Evolutionary conservation across 2,888 invertebrate species (phyloP).

Genomic region (Caprella mutica): DNA sequence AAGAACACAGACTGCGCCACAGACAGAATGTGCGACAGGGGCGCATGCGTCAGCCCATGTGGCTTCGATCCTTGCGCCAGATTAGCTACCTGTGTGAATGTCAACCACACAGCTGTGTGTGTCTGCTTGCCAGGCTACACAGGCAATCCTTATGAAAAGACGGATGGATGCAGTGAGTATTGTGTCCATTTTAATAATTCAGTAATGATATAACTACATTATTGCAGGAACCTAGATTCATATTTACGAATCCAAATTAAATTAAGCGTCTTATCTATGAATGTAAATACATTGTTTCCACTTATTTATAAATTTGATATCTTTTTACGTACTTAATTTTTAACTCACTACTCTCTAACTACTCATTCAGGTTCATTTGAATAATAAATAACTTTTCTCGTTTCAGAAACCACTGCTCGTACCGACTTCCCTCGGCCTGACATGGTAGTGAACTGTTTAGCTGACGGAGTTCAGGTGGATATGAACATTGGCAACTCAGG

Average conservation of each 20-base stretch:
- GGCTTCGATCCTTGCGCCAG: constrained; percentile 58
- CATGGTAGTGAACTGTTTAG: constrained; percentile 76
- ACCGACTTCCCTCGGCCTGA: constrained; percentile 76
- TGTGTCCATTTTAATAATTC: too few species aligned
- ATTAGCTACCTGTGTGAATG: constrained; percentile 64
- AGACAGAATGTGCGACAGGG: constrained; percentile 62
- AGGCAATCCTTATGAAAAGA: constrained; percentile 61
- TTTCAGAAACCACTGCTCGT: constrained; percentile 39
- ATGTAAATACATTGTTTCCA: too few species aligned
- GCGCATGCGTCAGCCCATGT: constrained; percentile 71
- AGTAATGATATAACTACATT: too few species aligned
- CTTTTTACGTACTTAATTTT: too few species aligned
- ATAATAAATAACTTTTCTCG: constrained; percentile 16
- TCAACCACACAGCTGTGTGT: constrained; percentile 63
- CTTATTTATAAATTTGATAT: too few species aligned
- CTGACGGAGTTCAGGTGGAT: constrained; percentile 74
- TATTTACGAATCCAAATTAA: too few species aligned
- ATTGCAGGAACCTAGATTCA: too few species aligned
- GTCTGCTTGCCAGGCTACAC: constrained; percentile 63
- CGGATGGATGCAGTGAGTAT: constrained; percentile 31
- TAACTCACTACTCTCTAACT: too few species aligned
- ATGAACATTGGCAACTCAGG: constrained; percentile 49
- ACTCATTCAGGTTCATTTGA: background rate
- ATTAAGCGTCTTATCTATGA: too few species aligned
- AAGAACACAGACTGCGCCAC: constrained; percentile 55